These are phyloP conservation scores for Candoia aspera DNA, from an alignment of 2,113 vertebrate species.

Conservation along the genomic window DNA sequence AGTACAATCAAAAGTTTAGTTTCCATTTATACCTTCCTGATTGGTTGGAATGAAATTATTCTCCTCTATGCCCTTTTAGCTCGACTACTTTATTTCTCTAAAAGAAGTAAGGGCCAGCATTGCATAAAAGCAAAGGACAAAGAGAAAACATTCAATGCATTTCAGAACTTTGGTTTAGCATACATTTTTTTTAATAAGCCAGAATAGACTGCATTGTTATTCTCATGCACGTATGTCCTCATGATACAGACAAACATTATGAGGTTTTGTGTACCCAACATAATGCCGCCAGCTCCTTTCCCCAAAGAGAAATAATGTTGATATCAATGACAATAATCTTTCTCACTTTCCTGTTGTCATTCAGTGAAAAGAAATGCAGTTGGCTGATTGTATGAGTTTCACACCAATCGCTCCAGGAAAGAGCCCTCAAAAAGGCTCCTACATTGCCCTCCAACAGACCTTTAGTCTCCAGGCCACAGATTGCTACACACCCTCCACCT, in stretches of 20 bases:
- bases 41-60: neutral
- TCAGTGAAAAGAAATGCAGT: neutral
- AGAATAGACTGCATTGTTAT: neutral
- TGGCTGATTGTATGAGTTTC: conserved; percentile 24
- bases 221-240: neutral
- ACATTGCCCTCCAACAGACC: conserved; percentile 26
- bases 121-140: neutral
- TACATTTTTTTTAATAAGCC: neutral
- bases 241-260: neutral
- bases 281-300: neutral
- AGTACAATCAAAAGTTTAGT: neutral
- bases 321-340: neutral
- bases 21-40: neutral
- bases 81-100: neutral
- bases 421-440: neutral
- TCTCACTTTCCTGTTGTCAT: neutral
- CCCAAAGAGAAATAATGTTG: neutral
- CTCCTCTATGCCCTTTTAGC: neutral
- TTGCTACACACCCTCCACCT: conserved; percentile 33
- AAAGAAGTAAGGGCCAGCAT: neutral
- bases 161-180: neutral
- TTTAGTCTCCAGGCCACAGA: conserved; percentile 38
- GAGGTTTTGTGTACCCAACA: neutral
- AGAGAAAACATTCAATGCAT: neutral
- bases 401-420: conserved; percentile 28